Evolutionary conservation across 1,140 invertebrate genomes (phyloP).

Genomic region (Chelonus insularis): DNA sequence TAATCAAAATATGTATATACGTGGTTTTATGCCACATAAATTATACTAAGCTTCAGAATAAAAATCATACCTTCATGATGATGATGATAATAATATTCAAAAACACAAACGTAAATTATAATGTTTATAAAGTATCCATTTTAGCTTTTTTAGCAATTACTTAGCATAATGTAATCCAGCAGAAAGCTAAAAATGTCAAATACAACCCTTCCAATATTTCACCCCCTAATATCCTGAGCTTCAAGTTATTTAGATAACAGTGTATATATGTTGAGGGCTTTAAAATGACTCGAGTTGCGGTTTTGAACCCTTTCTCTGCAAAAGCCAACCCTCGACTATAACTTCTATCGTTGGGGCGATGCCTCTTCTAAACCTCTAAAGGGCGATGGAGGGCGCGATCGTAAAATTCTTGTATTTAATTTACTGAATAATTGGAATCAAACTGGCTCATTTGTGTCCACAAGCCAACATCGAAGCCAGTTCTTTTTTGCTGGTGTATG

Average conservation of each 20-base stretch:
- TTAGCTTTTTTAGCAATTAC: too few species aligned
- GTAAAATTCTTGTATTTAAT: conserved; percentile 58
- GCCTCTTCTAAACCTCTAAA: not conserved
- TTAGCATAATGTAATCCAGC: too few species aligned
- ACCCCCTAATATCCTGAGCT: too few species aligned
- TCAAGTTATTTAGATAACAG: too few species aligned
- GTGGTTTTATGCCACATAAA: not conserved
- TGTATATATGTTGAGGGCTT: not conserved
- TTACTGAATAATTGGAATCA: conserved; percentile 62
- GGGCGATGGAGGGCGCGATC: conserved; percentile 25
- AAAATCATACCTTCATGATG: too few species aligned
- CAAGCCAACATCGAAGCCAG: not conserved
- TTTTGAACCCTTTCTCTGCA: conserved; percentile 47
- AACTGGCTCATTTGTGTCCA: conserved; percentile 58
- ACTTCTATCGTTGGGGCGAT: conserved; percentile 12
- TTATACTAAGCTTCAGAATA: too few species aligned
- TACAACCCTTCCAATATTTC: too few species aligned
- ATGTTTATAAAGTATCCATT: too few species aligned
- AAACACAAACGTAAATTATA: too few species aligned
- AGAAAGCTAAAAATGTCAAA: too few species aligned
- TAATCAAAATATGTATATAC: conserved; percentile 25
- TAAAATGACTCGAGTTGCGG: conserved; percentile 27
- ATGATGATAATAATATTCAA: too few species aligned
- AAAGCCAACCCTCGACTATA: conserved; percentile 28
- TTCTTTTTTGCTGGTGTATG: conserved; percentile 10